Evolutionary conservation across 53 echinoderm and acorn worm genomes (phyloP).

Genomic region (Echinometra lucunter): DNA sequence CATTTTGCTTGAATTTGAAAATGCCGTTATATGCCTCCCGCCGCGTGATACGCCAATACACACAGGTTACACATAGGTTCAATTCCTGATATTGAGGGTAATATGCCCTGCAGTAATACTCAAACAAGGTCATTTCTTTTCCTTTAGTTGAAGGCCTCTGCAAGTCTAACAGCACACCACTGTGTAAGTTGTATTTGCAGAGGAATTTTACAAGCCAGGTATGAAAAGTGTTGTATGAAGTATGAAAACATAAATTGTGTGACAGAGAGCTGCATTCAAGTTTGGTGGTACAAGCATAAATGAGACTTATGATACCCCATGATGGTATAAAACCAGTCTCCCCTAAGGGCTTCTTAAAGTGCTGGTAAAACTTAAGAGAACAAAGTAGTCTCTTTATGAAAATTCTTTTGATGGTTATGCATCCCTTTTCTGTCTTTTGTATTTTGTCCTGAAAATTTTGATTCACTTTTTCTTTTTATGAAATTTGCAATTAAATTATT

Average conservation of each 20-base stretch:
- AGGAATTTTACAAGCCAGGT: not conserved
- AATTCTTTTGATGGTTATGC: not conserved
- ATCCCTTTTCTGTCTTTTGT: too few species aligned
- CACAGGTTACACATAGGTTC: not conserved
- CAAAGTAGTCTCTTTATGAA: not conserved
- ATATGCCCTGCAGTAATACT: not conserved
- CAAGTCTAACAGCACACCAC: constrained; percentile 6
- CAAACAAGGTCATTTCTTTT: not conserved
- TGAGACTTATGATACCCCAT: not conserved
- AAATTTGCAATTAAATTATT: too few species aligned
- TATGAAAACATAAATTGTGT: constrained; percentile 42
- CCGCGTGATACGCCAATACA: too few species aligned
- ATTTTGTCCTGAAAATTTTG: too few species aligned
- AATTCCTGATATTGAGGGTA: not conserved
- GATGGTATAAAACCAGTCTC: not conserved
- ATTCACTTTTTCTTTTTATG: too few species aligned
- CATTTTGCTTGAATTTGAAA: too few species aligned
- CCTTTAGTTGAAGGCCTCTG: not conserved
- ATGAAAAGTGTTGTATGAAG: not conserved
- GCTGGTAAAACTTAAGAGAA: not conserved
- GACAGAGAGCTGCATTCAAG: not conserved
- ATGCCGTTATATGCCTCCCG: too few species aligned
- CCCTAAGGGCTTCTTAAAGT: not conserved
- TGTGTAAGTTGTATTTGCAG: not conserved
- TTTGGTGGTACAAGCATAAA: constrained; percentile 23